Evolutionary conservation across 2,113 vertebrate species (phyloP), one percentile per base, ranked within the genome.

Genomic region (Herpailurus yagouaroundi): DNA sequence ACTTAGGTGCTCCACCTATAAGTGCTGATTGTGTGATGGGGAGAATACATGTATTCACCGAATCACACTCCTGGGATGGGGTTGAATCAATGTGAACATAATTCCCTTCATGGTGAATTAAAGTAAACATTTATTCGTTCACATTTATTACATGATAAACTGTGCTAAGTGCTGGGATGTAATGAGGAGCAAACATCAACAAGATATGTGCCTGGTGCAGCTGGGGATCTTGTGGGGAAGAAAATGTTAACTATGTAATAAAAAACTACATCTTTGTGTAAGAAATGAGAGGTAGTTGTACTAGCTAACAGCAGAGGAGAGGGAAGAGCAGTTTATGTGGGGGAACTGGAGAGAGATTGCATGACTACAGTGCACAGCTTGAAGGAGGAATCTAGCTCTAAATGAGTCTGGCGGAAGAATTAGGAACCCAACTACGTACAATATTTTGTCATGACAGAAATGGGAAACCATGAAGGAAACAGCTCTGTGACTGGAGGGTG

Each of bases 241-340:
- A 82, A 74, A 91, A 77, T 29, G 81, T 84, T 96, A 89, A 77
- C 84, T 94, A 85, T 36, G 33, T 85, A 38, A 88, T 41, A 3
- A 79, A 86, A 96, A 76, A 19, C 64, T 76, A 63, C 71, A 85
- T 64, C 45, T 55, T 36, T 15, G 55, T 83, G 14, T 92, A 76
- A 95, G 69, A 91, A 81, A 71, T 66, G 31, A 95, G 41, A 94
- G 16, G 7, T 60, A 63, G 86, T 89, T 71, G 27, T 57, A 23
- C 19, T 19, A 45, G 11, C 55, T 77, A 52, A 86, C 71, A 41
- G 48, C 19, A 45, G 25, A 81, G 23, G 55, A 79, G 38, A 38
- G 3, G 41, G 8, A 69, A 85, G 29, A 41, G 0, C 10, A 68
- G 15, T 86, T 85, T 36, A 27, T 82, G 48, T 0, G 2, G 7